A percentile compares a stretch with the other conserved stretches of the same genome.
Evolutionary conservation across 2,888 invertebrate species (phyloP).

Genomic region (Cordilura impudica): DNA sequence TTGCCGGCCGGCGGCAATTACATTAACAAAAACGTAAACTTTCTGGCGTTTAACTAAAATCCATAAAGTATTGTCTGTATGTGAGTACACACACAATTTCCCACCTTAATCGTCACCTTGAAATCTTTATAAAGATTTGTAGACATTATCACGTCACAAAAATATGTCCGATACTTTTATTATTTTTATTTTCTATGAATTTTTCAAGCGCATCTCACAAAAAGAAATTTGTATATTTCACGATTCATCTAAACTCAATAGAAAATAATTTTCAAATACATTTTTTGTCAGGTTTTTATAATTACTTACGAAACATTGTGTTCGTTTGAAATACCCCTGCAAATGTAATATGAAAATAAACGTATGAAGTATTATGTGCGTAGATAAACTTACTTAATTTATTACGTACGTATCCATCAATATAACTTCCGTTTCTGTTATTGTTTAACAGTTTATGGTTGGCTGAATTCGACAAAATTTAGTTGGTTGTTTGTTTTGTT

Average conservation of each 20-base stretch:
- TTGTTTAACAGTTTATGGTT: conserved; percentile 38
- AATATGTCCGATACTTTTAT: conserved; percentile 15
- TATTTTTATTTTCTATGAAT: too few relatives aligned
- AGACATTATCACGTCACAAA: neutral
- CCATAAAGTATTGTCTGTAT: neutral
- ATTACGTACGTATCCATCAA: conserved; percentile 44
- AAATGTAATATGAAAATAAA: too few relatives aligned
- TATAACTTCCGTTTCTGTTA: conserved; percentile 53
- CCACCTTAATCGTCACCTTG: neutral
- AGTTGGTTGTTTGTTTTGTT: conserved; percentile 21
- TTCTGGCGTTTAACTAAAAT: neutral
- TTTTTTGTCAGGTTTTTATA: too few relatives aligned
- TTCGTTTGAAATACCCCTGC: too few relatives aligned
- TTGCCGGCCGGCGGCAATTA: conserved; percentile 14
- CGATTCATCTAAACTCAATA: too few relatives aligned
- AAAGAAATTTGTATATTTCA: too few relatives aligned
- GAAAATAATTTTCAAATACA: too few relatives aligned
- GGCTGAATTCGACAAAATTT: conserved; percentile 45
- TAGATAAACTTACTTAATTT: too few relatives aligned
- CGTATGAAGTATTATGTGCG: too few relatives aligned
- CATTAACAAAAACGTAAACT: neutral
- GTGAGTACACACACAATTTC: conserved; percentile 9
- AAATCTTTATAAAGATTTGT: neutral
- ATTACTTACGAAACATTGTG: too few relatives aligned
- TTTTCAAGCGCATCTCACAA: too few relatives aligned